phyloP scores from a whole-genome alignment of 2,797 vertebrate species.

The Leucoraja ocellata region DNA sequence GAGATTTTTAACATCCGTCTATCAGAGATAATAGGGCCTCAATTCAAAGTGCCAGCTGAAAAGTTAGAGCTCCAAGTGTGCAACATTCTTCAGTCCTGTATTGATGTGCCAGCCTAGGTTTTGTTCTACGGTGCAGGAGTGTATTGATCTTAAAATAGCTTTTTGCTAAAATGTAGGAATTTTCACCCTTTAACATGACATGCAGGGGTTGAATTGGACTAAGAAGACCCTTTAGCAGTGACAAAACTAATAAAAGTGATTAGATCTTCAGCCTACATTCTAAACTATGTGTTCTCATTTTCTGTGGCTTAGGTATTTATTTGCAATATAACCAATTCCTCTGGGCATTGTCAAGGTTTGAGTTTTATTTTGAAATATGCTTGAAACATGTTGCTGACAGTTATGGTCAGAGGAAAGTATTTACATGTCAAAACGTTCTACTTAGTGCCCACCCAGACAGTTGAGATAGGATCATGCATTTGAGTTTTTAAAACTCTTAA shows the following conservation, averaged over 20 bases:
- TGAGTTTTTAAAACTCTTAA: neutral
- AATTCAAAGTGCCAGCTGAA: neutral
- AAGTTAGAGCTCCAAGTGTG: neutral
- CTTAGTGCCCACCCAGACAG: conserved; percentile 25
- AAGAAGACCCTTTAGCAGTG: neutral
- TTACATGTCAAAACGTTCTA: conserved; percentile 6
- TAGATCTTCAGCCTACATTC: neutral
- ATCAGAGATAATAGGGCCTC: neutral
- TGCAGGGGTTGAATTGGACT: neutral
- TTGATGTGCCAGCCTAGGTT: neutral
- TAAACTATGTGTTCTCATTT: conserved; percentile 24
- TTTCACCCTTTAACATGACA: neutral
- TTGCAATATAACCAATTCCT: conserved; percentile 23
- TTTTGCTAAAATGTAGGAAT: neutral
- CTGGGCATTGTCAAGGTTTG: conserved; percentile 30
- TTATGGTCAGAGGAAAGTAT: conserved; percentile 11
- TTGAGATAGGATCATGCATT: neutral
- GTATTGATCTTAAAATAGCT: neutral
- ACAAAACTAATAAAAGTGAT: neutral
- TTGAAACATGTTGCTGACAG: conserved; percentile 11
- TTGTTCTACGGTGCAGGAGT: neutral
- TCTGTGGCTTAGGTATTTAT: conserved; percentile 30
- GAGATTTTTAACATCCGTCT: neutral
- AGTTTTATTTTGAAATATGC: conserved; percentile 18
- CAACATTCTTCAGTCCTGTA: neutral